These are phyloP conservation scores for Thunnus thynnus DNA, from an alignment of 2,113 vertebrate species.

Conservation along the genomic window DNA sequence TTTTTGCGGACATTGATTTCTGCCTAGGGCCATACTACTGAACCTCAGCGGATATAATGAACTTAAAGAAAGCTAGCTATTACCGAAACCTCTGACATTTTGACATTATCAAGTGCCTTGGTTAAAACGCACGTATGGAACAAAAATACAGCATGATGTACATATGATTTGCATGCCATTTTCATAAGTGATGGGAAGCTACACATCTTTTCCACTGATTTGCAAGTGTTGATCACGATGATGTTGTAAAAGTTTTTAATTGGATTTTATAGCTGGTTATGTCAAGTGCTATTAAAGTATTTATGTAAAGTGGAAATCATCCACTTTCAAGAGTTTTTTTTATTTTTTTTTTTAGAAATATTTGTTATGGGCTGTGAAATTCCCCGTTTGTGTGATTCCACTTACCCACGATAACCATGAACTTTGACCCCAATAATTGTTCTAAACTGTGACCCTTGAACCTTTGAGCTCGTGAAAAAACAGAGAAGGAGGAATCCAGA, in stretches of 20 bases:
- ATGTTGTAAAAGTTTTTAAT: slow-evolving; percentile 43
- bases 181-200: slow-evolving; percentile 62
- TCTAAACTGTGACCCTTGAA: slow-evolving; percentile 76
- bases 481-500: slow-evolving; percentile 50
- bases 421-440: slow-evolving; percentile 77
- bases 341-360: background rate
- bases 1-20: slow-evolving; percentile 84
- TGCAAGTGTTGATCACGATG: slow-evolving; percentile 37
- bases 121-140: slow-evolving; percentile 75
- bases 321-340: slow-evolving; percentile 10
- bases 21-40: slow-evolving; percentile 72
- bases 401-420: slow-evolving; percentile 70
- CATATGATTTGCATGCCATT: slow-evolving; percentile 76
- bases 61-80: slow-evolving; percentile 77
- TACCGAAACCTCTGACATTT: slow-evolving; percentile 81
- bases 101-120: slow-evolving; percentile 82
- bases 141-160: slow-evolving; percentile 49
- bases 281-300: slow-evolving; percentile 46
- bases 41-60: slow-evolving; percentile 80
- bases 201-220: slow-evolving; percentile 5
- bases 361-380: slow-evolving; percentile 57
- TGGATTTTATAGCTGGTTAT: slow-evolving; percentile 15
- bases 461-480: slow-evolving; percentile 67
- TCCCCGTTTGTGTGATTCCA: slow-evolving; percentile 64
- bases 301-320: slow-evolving; percentile 47